Base-by-base conservation (phyloP, 2,888 invertebrate species). In the Leptopilina drosophilae region DNA sequence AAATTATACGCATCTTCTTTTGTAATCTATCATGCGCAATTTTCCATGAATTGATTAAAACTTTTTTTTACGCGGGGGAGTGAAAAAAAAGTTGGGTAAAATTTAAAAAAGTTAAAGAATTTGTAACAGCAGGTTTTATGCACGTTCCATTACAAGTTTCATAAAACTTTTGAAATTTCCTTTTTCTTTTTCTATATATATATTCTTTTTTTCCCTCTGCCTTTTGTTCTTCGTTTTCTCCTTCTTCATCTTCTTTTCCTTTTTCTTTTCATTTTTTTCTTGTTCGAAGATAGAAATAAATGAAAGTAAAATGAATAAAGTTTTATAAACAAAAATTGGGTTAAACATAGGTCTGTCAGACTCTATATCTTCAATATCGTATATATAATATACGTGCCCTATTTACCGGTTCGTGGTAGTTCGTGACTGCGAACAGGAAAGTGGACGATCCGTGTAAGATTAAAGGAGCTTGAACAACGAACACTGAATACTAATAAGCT, bases 341-440 rank as follows among this genome's bases (percentile, higher is more conserved):
- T 73, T 56, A 8, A 56, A 56, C 8, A 64, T 64, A 64, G 64
- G 64, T 64, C 64, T 64, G n/a, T 53, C 49, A 14, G 26, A 7
- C 26, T 49, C 26, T 69, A 64, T 33, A 26, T 53, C 26, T 69
- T 33, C 49, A 33, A 53, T 69, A 69, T 53, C 69, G 7, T 69
- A 46, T 49, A 49, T 49, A 49, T 49, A 49, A 69, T 49, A 15
- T 53, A 67, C 53, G 69, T 73, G 53, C 20, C 69, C 69, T 69
- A 69, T 69, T 69, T 69, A 69, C 14, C 26, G 26, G 26, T 15
- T 66, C 40, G 66, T 42, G 66, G 66, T n/a, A 42, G 66, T 53
- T 69, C 69, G 73, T 33, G 56, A 53, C 33, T 26, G 69, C 69
- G 14, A 69, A 69, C 69, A 69, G 53, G n/a, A 56, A 69, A 69